phyloP scores from a whole-genome alignment of 2,797 vertebrate genomes.

The Spondyliosoma cantharus region DNA sequence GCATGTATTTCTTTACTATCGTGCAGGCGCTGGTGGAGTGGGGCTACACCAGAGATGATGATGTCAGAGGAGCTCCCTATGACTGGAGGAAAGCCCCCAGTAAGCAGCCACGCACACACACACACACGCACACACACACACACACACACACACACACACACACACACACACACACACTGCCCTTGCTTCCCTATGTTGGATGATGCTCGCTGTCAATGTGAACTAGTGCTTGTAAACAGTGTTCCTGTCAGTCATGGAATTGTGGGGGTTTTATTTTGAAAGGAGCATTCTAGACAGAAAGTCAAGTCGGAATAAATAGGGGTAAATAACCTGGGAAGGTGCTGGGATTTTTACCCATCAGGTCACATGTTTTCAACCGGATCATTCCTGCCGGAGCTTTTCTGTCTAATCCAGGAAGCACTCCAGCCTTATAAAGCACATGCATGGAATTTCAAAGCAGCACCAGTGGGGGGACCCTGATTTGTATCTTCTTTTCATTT shows the following conservation, averaged over 20 bases:
- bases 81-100: slow-evolving; percentile 99
- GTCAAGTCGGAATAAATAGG: neutral
- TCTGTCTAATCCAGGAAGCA: neutral
- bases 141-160: neutral
- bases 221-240: neutral
- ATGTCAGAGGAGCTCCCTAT: slow-evolving; percentile 95
- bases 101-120: slow-evolving; percentile 76
- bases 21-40: slow-evolving; percentile 91
- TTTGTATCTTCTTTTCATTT: neutral
- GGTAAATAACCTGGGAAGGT: neutral
- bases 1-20: slow-evolving; percentile 95
- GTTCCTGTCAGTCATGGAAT: neutral
- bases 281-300: neutral
- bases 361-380: neutral
- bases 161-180: neutral
- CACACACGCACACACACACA: neutral
- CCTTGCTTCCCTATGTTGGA: too few species aligned
- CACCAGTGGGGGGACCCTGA: neutral
- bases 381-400: neutral
- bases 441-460: neutral
- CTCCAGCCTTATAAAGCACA: neutral
- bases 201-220: neutral
- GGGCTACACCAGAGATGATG: slow-evolving; percentile 92
- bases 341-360: neutral
- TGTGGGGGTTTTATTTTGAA: slow-evolving; percentile 10